Base-by-base conservation (phyloP, 2,113 vertebrate species). In the Etheostoma spectabile region DNA sequence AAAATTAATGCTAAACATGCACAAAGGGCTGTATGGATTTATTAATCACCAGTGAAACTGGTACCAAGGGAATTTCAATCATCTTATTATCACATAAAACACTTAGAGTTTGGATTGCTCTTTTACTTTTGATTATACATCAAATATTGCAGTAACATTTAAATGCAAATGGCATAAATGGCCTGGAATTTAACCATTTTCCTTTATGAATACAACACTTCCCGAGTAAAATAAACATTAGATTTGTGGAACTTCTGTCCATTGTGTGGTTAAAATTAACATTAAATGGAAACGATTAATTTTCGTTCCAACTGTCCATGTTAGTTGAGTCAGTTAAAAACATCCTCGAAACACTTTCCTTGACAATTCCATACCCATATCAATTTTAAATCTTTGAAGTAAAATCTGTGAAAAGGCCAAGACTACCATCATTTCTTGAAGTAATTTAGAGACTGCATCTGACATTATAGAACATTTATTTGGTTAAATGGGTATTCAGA, bases 1-100 rank as follows among this genome's bases (percentile, higher is more conserved):
- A 85, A 91, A 92, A 74, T 78, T 53, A 89, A 80, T 86, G 80
- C 77, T 80, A 76, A 86, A 86, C 86, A 91, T 83, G 77, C 85
- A 92, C 55, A 82, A 45, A 66, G 16, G 42, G 22, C 35, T 74
- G 10, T 11, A 22, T 46, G 61, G 18, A 3, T 22, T 30, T 13
- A 48, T 66, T 62, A 0, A 21, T 19, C 22, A 33, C 19, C 3
- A n/a, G 5, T 6, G 15, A 53, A 27, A 38, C 46, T n/a, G 69
- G 38, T 14, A 16, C 11, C 15, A 21, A 8, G 12, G 21, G 16
- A 3, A 13, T 24, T 70, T 56, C 53, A 60, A 33, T 42, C 14
- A 38, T 12, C 0, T 22, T 24, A 12, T 1, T 14, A 3, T 53
- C 10, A 53, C 3, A 2, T 16, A 8, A 52, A 61, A 42, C 12